Percentiles rank a stretch among this genome's conserved stretches.
phyloP scores from a whole-genome alignment of 2,113 vertebrate species.

The Picathartes gymnocephalus region DNA sequence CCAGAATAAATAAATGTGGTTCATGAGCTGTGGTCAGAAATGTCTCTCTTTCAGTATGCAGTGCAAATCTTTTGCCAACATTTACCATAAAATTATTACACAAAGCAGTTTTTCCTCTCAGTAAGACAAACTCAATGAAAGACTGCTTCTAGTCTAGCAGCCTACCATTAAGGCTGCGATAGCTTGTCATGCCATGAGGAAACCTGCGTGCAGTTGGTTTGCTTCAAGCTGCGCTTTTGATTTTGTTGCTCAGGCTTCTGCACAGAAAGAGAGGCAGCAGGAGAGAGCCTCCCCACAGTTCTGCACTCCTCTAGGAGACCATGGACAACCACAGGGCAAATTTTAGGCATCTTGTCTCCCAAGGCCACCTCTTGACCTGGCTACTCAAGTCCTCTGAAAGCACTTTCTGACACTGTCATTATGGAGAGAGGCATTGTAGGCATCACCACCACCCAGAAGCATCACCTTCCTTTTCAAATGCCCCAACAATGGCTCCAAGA shows the following conservation, averaged over 20 bases:
- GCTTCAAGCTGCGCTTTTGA: slow-evolving; percentile 66
- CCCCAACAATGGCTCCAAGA: background rate
- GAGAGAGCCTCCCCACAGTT: background rate
- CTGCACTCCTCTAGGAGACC: slow-evolving; percentile 31
- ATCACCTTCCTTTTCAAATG: background rate
- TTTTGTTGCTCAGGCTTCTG: slow-evolving; percentile 65
- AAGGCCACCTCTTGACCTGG: slow-evolving; percentile 4
- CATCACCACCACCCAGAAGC: background rate
- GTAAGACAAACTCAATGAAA: slow-evolving; percentile 86
- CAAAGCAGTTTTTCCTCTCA: slow-evolving; percentile 87
- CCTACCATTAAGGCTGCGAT: slow-evolving; percentile 71
- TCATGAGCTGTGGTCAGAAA: slow-evolving; percentile 96
- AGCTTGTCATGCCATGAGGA: slow-evolving; percentile 74
- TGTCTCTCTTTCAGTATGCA: slow-evolving; percentile 90
- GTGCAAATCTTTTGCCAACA: slow-evolving; percentile 85
- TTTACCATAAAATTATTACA: slow-evolving; percentile 90
- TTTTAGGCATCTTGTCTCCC: slow-evolving; percentile 18
- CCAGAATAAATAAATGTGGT: slow-evolving; percentile 96
- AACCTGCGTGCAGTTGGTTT: slow-evolving; percentile 70
- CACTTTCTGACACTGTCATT: background rate
- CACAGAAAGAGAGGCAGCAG: background rate
- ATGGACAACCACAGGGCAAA: background rate
- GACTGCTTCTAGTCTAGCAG: slow-evolving; percentile 79
- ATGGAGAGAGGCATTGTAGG: background rate
- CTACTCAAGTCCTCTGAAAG: background rate